phyloP scores from a whole-genome alignment of 2,797 vertebrate species.

The Telmatherina bonti region DNA sequence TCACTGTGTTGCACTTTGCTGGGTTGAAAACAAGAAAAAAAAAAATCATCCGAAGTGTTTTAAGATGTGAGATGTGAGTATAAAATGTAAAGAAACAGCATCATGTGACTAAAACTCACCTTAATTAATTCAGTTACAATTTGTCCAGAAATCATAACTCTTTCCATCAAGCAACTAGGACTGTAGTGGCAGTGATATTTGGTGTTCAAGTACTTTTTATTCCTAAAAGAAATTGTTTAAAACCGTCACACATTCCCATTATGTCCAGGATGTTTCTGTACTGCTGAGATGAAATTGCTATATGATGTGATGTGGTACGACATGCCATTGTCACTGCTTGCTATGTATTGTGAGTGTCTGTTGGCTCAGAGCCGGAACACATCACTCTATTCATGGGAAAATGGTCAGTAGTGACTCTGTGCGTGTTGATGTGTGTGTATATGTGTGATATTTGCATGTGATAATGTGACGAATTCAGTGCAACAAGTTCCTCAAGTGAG shows the following conservation, averaged over 20 bases:
- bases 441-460: constrained; percentile 16
- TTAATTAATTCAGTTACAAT: constrained; percentile 31
- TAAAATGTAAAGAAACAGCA: no score
- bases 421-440: neutral
- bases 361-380: constrained; percentile 40
- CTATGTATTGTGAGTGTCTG: constrained; percentile 46
- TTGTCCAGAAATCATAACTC: constrained; percentile 10
- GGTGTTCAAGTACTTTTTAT: neutral
- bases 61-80: no score
- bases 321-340: constrained; percentile 48
- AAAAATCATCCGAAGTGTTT: no score
- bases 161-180: neutral
- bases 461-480: constrained; percentile 14
- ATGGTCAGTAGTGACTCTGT: constrained; percentile 55
- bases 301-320: constrained; percentile 57
- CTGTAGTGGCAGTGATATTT: constrained; percentile 1
- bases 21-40: constrained; percentile 23
- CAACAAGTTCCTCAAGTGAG: neutral
- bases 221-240: neutral
- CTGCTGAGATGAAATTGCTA: constrained; percentile 40
- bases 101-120: constrained; percentile 9
- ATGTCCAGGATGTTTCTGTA: constrained; percentile 17
- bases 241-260: neutral
- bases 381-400: constrained; percentile 51
- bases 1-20: constrained; percentile 11